Evolutionary conservation across 1,140 invertebrate species (phyloP).

Genomic region (Elymnias hypermnestra): DNA sequence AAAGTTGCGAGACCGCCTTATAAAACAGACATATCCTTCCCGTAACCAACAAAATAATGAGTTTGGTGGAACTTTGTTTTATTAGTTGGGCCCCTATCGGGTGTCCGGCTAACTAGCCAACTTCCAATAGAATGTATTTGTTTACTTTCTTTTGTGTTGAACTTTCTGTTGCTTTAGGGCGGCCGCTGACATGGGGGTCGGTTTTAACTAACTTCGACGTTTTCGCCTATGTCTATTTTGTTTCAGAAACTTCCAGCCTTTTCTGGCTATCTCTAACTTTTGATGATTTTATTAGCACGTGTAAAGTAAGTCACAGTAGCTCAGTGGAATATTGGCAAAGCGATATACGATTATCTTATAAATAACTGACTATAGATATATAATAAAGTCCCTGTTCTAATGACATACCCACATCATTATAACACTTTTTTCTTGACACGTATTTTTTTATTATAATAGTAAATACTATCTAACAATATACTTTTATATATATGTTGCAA

Average conservation of each 20-base stretch:
- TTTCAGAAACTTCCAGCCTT: neutral
- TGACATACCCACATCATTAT: too few species aligned
- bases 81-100: constrained; percentile 23
- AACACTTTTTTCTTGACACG: too few species aligned
- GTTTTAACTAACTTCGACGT: constrained; percentile 4
- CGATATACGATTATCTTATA: too few species aligned
- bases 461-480: too few species aligned
- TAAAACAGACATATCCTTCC: constrained; percentile 2
- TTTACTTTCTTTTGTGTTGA: constrained; percentile 24
- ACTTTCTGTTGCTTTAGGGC: constrained; percentile 26
- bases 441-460: too few species aligned
- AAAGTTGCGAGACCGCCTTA: neutral
- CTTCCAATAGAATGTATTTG: constrained; percentile 21
- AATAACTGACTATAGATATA: too few species aligned
- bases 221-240: neutral
- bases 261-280: too few species aligned
- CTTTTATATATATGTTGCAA: too few species aligned
- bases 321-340: too few species aligned
- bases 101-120: constrained; percentile 20
- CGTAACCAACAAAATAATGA: constrained; percentile 21
- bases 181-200: constrained; percentile 10
- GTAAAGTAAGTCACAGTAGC: too few species aligned
- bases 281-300: too few species aligned
- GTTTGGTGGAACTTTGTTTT: constrained; percentile 19
- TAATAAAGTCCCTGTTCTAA: too few species aligned